Evolutionary conservation across 2,888 invertebrate genomes (phyloP), one percentile per base, ranked within the genome.

Genomic region (Stenurella melanura): DNA sequence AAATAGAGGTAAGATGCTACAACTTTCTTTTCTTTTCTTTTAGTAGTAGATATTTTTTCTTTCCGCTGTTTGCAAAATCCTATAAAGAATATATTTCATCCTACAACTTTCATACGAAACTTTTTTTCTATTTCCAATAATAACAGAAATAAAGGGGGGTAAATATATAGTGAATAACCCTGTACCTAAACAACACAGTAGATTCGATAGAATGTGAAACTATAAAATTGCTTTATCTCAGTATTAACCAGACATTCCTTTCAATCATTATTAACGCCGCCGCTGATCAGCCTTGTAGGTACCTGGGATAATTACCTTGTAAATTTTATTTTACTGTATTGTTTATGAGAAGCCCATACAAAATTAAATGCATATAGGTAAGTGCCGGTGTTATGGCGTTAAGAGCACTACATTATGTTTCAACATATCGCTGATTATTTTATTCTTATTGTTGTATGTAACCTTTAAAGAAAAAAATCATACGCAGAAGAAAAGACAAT

Each of bases 261-360:
- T 18, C 18, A 19, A 17, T 38, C 9, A 64, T 3, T 18, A n/a
- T 74, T n/a, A 6, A 50, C 67, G 70, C 74, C 75, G 56, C 67
- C 67, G 56, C 72, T 75, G 72, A 58, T 68, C 69, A 78, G 69
- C 78, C 75, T 78, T 73, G 78, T 70, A 60, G 58, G 66, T 75
- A 38, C 75, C 74, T 67, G 50, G 67, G 30, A 73, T 73, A 73
- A 73, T 73, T 73, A 57, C 73, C 66, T 66, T 64, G 57, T 66
- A 73, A 66, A 73, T 73, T 73, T 73, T 57, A 67, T 73, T 73
- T 73, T 66, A 64, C 42, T 64, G 64, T 64, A 42, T 64, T 64
- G 42, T 64, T 64, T 64, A 64, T 64, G 64, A 64, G 64, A 64
- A 64, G 64, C 42, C 64, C 38, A 38, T 64, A 64, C 64, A 64